These are phyloP conservation scores for Mionectes olivaceus DNA, from an alignment of 2,797 vertebrate species.

Conservation along the genomic window DNA sequence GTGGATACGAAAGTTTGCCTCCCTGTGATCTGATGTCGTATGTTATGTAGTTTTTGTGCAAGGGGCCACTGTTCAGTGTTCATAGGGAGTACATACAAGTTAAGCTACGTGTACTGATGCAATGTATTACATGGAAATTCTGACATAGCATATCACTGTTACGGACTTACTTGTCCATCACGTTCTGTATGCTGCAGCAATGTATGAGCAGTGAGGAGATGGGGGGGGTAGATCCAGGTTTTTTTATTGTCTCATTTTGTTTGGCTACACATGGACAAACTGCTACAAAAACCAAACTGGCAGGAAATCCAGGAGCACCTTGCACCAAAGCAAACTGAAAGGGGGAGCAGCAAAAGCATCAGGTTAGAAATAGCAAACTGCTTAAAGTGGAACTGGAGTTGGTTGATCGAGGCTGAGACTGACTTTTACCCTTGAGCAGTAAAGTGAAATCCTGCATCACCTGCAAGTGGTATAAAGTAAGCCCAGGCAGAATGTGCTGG, in stretches of 20 bases:
- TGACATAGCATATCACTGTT: not conserved
- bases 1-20: not conserved
- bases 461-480: not conserved
- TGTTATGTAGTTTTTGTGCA: not conserved
- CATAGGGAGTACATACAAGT: not conserved
- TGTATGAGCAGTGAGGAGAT: not conserved
- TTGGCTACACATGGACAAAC: not conserved
- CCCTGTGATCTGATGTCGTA: not conserved
- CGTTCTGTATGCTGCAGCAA: not conserved
- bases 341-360: not conserved
- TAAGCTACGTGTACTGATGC: not conserved
- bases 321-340: not conserved
- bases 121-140: not conserved
- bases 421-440: not conserved
- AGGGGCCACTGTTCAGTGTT: accelerated
- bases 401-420: not conserved
- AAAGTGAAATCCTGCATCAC: not conserved
- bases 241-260: not conserved
- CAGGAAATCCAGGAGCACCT: not conserved
- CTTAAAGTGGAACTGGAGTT: not conserved
- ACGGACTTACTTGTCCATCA: not conserved
- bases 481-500: accelerated
- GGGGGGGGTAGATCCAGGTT: not conserved
- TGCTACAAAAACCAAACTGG: not conserved
- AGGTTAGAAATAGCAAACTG: not conserved